Percentiles rank a stretch among this genome's conserved stretches.
These are phyloP conservation scores for Indicator maculatus DNA, from an alignment of 2,113 vertebrate genomes.

Conservation along the genomic window DNA sequence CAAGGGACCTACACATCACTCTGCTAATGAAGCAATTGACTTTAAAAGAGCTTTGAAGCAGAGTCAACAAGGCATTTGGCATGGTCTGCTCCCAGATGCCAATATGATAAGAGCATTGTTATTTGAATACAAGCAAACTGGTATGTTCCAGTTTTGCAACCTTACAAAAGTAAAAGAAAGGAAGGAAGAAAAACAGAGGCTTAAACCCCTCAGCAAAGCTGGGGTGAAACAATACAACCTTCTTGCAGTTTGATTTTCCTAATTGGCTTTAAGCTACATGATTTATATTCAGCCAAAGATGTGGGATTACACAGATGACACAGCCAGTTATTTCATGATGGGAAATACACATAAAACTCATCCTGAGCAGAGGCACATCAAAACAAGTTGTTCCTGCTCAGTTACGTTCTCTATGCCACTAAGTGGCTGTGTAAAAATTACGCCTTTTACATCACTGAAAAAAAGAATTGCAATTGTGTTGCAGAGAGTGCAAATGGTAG, in stretches of 20 bases:
- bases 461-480: not conserved
- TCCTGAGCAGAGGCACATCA: not conserved
- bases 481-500: not conserved
- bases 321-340: not conserved
- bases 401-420: not conserved
- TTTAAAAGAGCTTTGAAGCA: constrained; percentile 30
- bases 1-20: not conserved
- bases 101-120: constrained; percentile 53
- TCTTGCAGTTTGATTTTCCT: not conserved
- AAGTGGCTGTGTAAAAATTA: not conserved
- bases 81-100: constrained; percentile 19
- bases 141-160: constrained; percentile 11
- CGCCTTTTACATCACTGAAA: not conserved
- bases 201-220: not conserved
- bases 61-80: constrained; percentile 38
- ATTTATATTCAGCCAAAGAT: not conserved
- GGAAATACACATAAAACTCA: not conserved
- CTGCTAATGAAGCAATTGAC: not conserved
- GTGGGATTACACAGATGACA: not conserved
- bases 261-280: not conserved
- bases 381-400: not conserved
- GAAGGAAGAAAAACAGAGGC: not conserved
- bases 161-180: not conserved
- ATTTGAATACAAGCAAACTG: constrained; percentile 37
- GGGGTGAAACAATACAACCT: not conserved